Percentiles rank a stretch among this genome's conserved stretches.
phyloP scores from a whole-genome alignment of 2,113 vertebrate genomes.

The Periophthalmus modestus region DNA sequence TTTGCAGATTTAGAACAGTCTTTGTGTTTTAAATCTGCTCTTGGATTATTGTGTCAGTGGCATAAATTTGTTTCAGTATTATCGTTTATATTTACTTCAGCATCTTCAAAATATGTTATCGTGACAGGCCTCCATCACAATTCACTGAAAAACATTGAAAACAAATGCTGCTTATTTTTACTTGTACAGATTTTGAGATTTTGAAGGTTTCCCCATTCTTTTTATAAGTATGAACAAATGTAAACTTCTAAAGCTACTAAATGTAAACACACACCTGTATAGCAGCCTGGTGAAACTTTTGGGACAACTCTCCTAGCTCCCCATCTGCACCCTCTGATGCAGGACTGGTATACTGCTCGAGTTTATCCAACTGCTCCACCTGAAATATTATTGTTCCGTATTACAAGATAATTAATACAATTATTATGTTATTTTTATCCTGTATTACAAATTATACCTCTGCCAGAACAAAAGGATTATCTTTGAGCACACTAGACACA shows the following conservation, averaged over 20 bases:
- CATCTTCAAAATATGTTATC: no score
- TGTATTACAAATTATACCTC: constrained; percentile 70
- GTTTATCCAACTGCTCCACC: constrained; percentile 91
- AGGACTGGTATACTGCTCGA: constrained; percentile 84
- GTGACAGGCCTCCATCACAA: not conserved
- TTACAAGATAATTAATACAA: not conserved
- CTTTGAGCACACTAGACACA: constrained; percentile 83
- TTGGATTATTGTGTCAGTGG: no score
- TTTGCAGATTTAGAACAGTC: no score
- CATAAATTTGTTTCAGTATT: no score
- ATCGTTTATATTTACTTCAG: no score
- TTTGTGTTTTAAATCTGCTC: no score
- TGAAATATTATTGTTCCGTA: constrained; percentile 6
- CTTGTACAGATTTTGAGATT: not conserved
- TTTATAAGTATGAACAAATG: not conserved
- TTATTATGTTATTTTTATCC: not conserved
- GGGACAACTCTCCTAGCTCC: constrained; percentile 86
- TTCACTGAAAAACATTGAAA: not conserved
- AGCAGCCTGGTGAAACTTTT: constrained; percentile 91
- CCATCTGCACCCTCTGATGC: constrained; percentile 71
- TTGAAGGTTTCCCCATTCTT: not conserved
- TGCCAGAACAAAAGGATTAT: constrained; percentile 88
- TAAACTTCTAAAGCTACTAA: not conserved
- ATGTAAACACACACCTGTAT: constrained; percentile 79
- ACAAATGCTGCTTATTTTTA: not conserved